Evolutionary conservation across 2,888 invertebrate genomes (phyloP), one percentile per base, ranked within the genome.

Genomic region (Brachyptera putata): DNA sequence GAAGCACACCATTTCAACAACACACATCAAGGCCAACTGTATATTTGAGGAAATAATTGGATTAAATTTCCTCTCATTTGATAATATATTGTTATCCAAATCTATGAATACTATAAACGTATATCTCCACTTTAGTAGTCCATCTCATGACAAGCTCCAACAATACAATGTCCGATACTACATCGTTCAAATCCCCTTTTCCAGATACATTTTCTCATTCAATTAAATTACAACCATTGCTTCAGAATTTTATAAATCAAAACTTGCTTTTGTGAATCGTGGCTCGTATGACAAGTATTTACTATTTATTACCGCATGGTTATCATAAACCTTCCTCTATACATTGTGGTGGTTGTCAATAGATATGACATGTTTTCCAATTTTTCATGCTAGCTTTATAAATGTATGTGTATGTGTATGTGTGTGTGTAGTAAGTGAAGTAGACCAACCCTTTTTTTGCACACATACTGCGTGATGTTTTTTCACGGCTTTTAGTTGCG

Each of bases 401-500:
- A n/a, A n/a, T n/a, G n/a, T n/a, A n/a, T n/a, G n/a, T n/a, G n/a
- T n/a, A n/a, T n/a, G n/a, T n/a, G n/a, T n/a, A n/a, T n/a, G n/a
- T n/a, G n/a, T 36, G 53, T 14, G 46, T 30, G 30, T 30, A n/a
- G 41, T 50, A 53, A 53, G 53, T 53, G 53, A 53, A 53, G 21
- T 34, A 36, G n/a, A 46, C 46, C 24, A 46, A 22, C 46, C 46
- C 46, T 46, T 3, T 46, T 21, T 46, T 21, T 46, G 21, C 22
- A 21, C 18, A 46, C n/a, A n/a, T n/a, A 46, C 22, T 46, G 46
- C 46, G 46, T 46, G 46, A 16, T 46, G 46, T 46, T 46, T 30
- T 37, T 46, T 58, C 37, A 39, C 50, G 39, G 58, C 58, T 58
- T 50, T 58, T 48, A 48, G 48, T 57, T 46, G 46, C 37, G 4